A percentile compares a stretch with the other conserved stretches of the same genome.
Conservation (phyloP, 2,888 invertebrate species). For the Rutpela maculata region DNA sequence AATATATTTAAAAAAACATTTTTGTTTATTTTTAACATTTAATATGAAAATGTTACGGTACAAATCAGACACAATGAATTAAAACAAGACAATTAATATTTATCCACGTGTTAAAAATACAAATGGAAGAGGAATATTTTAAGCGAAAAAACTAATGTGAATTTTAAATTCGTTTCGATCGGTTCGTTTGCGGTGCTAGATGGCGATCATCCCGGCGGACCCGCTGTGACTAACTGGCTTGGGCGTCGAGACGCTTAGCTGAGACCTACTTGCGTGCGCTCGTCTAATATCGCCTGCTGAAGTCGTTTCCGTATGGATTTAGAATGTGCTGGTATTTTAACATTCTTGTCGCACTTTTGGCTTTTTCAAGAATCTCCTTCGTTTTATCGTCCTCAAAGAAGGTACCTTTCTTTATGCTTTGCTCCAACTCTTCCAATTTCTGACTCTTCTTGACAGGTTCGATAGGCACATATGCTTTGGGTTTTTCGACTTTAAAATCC, state of each 20-base stretch:
- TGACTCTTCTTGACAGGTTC: conserved; percentile 71
- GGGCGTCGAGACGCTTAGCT: conserved; percentile 54
- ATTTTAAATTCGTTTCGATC: conserved; percentile 57
- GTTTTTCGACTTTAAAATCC: conserved; percentile 68
- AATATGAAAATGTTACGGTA: conserved; percentile 36
- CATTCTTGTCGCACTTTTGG: conserved; percentile 66
- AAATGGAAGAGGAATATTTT: conserved; percentile 30
- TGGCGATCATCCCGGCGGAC: conserved; percentile 58
- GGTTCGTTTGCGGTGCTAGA: conserved; percentile 56
- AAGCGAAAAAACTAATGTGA: conserved; percentile 46
- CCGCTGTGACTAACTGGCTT: conserved; percentile 53
- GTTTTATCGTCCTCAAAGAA: conserved; percentile 72
- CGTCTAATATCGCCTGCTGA: conserved; percentile 63
- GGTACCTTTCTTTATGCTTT: conserved; percentile 69
- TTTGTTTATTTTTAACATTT: conserved; percentile 34
- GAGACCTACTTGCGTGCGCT: conserved; percentile 42
- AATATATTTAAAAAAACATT: conserved; percentile 36
- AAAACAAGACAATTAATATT: conserved; percentile 17
- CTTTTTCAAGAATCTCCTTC: conserved; percentile 70
- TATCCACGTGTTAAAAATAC: conserved; percentile 10
- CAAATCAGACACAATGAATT: conserved; percentile 30
- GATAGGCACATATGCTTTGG: conserved; percentile 67
- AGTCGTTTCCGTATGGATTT: conserved; percentile 62
- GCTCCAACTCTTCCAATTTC: conserved; percentile 69
- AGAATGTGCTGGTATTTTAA: conserved; percentile 66